Conservation (phyloP, 2,797 vertebrate genomes). For the Podarcis lilfordi region DNA sequence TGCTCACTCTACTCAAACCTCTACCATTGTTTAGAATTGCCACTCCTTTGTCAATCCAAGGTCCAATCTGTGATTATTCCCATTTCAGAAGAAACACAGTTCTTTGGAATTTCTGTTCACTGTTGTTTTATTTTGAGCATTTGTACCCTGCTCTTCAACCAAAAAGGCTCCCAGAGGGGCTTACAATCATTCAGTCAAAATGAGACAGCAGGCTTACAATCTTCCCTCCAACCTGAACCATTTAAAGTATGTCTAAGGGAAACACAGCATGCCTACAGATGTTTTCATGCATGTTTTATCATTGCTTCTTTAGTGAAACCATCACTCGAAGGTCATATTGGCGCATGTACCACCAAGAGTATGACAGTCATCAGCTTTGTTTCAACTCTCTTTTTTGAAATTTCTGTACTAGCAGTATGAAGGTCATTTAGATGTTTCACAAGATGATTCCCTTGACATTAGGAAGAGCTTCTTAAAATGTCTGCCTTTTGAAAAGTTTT, state of each 20-base stretch:
- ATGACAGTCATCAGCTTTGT: background rate
- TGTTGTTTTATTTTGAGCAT: background rate
- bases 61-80: background rate
- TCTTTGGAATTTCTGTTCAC: slow-evolving; percentile 29
- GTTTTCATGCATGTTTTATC: slow-evolving; percentile 7
- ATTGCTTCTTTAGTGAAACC: background rate
- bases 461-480: background rate
- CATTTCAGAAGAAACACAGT: slow-evolving; percentile 5
- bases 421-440: slow-evolving; percentile 4
- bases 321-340: slow-evolving; percentile 26
- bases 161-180: too few relatives aligned
- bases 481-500: background rate
- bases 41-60: too few relatives aligned
- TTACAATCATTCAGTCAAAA: too few relatives aligned
- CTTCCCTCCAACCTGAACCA: background rate
- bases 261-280: background rate
- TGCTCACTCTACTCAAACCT: too few relatives aligned
- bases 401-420: slow-evolving; percentile 6
- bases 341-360: background rate
- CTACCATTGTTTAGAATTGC: too few relatives aligned
- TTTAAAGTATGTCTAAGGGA: slow-evolving; percentile 31
- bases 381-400: slow-evolving; percentile 31
- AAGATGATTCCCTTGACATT: background rate
- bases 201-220: too few relatives aligned
- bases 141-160: too few relatives aligned